Evolutionary conservation across 2,888 invertebrate species (phyloP).

Genomic region (Xanthia togata): DNA sequence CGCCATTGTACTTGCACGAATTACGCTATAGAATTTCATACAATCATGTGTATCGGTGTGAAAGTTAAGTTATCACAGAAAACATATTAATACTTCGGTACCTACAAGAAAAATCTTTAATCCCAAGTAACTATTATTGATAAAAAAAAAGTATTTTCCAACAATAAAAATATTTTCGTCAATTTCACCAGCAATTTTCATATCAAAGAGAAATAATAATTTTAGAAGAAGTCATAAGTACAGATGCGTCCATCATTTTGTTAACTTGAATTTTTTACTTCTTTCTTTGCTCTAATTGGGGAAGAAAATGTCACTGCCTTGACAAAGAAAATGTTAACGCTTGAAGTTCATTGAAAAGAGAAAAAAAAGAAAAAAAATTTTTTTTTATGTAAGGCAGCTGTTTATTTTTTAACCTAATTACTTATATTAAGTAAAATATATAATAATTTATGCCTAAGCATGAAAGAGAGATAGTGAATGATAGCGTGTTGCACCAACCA

Average conservation of each 20-base stretch:
- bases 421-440: too few species aligned
- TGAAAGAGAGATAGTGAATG: too few species aligned
- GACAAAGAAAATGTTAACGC: slow-evolving; percentile 5
- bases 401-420: neutral
- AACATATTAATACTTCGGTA: neutral
- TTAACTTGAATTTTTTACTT: slow-evolving; percentile 1
- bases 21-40: neutral
- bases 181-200: neutral
- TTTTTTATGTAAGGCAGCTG: neutral
- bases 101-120: neutral
- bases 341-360: neutral
- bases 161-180: too few species aligned
- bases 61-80: neutral
- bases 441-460: too few species aligned
- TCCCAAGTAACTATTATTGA: neutral
- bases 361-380: too few species aligned
- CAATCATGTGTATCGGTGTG: neutral
- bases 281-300: neutral
- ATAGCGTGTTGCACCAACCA: too few species aligned
- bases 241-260: neutral
- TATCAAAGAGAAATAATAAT: slow-evolving; percentile 1
- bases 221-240: neutral
- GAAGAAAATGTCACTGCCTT: neutral
- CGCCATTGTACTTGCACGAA: too few species aligned
- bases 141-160: too few species aligned